Evolutionary conservation across 2,797 vertebrate species (phyloP), one percentile per base, ranked within the genome.

Genomic region (Coranthus polyacanthus): DNA sequence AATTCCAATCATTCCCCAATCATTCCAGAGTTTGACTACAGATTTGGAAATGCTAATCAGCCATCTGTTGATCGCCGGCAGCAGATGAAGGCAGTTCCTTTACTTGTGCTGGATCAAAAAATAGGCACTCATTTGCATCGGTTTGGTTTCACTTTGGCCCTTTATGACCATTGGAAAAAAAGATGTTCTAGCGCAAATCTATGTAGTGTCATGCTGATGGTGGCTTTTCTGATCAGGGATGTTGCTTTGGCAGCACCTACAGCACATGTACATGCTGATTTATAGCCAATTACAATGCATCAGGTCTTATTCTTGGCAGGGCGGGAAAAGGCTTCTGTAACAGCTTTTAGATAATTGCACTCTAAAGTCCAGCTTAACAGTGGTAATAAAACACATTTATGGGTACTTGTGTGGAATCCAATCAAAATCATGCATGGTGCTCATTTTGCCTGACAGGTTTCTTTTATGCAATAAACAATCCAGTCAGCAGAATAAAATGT

Each of bases 1-100:
- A 85, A 90, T 87, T 90, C 83, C 81, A 70, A 68, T 79, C 81
- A 68, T 83, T 83, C 81, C 44, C 74, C 47, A 54, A 75, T 81
- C 78, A 86, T 72, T 79, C 66, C 79, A 61, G 77, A 81, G 66
- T 85, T 88, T 85, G 78, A 86, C 77, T 77, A 70, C 77, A 77
- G 79, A 85, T 86, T 83, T 66, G 67, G 65, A 88, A 87, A 88
- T 88, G 88, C 72, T 82, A 84, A 90, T 91, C 70, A 76, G 85
- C 79, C 85, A 85, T 89, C 85, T 89, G 88, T 81, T 84, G 84
- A 81, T 78, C 12, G 22, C 70, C 12, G 41, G 38, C 60, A 72
- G 64, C 62, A 60, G 72, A 82, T 85, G 72, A 66, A 42, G 53
- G 61, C 64, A 24, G 13, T 42, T 47, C 16, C 36, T 70, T 71